Conservation (phyloP, 2,888 invertebrate genomes). For the Brachynemurus nebulosus region DNA sequence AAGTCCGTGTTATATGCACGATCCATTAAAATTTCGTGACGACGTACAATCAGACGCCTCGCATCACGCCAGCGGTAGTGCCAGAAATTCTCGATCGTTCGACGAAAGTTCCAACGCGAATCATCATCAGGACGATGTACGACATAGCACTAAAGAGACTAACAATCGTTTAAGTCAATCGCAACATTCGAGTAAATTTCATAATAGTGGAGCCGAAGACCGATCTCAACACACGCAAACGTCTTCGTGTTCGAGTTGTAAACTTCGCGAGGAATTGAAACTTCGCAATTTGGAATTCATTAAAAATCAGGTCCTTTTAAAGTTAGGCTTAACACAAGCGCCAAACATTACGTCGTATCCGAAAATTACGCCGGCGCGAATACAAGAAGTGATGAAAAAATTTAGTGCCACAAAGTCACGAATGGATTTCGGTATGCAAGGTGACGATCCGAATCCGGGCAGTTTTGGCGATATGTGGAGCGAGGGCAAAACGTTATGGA, state of each 20-base stretch:
- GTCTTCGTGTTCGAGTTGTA: constrained; percentile 35
- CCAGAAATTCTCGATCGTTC: constrained; percentile 1
- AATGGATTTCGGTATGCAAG: constrained; percentile 20
- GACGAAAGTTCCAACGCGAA: not conserved
- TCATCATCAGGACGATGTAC: not conserved
- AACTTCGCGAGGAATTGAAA: constrained; percentile 40
- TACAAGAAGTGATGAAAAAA: constrained; percentile 25
- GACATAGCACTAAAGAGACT: no score
- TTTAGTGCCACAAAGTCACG: not conserved
- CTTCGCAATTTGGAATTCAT: constrained; percentile 41
- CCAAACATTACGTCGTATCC: constrained; percentile 45
- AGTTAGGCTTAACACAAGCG: constrained; percentile 41
- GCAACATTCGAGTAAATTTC: not conserved
- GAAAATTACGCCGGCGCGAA: constrained; percentile 34
- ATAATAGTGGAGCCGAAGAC: not conserved
- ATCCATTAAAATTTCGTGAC: not conserved
- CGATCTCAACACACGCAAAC: no score
- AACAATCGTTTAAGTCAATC: not conserved
- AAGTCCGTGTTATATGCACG: not conserved
- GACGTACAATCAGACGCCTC: not conserved
- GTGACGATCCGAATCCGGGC: constrained; percentile 28
- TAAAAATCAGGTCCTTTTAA: constrained; percentile 43
- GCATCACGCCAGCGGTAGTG: not conserved
- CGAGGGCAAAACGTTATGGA: constrained; percentile 15
- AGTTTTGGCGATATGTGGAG: not conserved